Base-by-base conservation (phyloP, 1,140 invertebrate species). In the Oedothorax gibbosus region DNA sequence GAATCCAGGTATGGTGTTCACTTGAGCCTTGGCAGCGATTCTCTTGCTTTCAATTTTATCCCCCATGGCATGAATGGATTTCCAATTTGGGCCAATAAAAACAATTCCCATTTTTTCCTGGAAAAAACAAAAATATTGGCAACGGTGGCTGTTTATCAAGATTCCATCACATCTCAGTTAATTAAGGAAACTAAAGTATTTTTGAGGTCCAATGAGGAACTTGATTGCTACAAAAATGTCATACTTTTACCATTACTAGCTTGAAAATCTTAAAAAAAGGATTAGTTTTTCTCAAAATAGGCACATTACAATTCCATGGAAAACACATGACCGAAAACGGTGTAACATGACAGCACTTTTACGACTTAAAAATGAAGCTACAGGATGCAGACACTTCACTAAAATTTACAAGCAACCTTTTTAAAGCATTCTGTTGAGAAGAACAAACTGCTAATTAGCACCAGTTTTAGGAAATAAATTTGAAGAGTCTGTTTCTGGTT, bases 1-100 rank as follows among this genome's bases (percentile, higher is more conserved):
- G 88, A 90, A 92, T 20, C 91, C 92, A 64, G 92, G 92, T 73
- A 93, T 93, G 81, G 91, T 92, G 88, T 93, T 93, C 21, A 95
- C 93, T 56, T 91, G 92, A 83, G 95, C 94, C 83, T 91, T 90
- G 49, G 91, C 92, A 1, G 94, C 95, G 21, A 95, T 90, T 54
- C 90, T 87, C 65, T 88, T 87, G 50, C 94, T 95, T 87, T 93
- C 91, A 54, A 95, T 92, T 89, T 95, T 95, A 88, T 95, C 94
- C 15, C 94, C 94, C 93, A 95, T 94, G 54, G 91, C 91, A 11
- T 90, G 90, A 80, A 95, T 94, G 14, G 93, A 91, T 84, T 91
- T 89, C 15, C 92, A 92, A 87, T 93, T 92, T 6, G 94, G 94
- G 6, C 94, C 94, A 86, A 95, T 92, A 88, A 94, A 95, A 53